Base-by-base conservation (phyloP, 1,140 invertebrate genomes). In the Chironomus striatipennis region DNA sequence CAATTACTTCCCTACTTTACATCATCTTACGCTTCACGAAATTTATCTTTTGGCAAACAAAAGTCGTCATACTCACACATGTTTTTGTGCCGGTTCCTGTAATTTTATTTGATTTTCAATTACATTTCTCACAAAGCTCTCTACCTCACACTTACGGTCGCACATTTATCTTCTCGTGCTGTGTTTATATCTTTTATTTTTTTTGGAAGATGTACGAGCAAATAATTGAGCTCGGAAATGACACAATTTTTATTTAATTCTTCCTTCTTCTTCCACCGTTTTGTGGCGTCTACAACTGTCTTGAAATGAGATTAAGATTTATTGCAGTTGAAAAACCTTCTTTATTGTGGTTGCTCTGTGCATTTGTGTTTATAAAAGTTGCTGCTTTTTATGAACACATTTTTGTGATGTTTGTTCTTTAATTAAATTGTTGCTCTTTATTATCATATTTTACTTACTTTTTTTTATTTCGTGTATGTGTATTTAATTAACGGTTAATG, bases 161-260 rank as follows among this genome's bases (percentile, higher is more conserved):
- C 47, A 57, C 47, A 57, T 57, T 57, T 57, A n/a, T 57, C n/a
- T 57, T 57, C 12, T n/a, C n/a, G 5, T 57, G 12, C 12, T 57
- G 43, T 47, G 15, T 12, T n/a, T 57, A 57, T 10, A 12, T n/a
- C 1, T 12, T 10, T 57, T 57, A 12, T 10, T 57, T n/a, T 57
- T 57, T 12, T 57, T n/a, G 12, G n/a, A 57, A 57, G 47, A 57
- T 57, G 12, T n/a, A 57, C n/a, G 47, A 57, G 47, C 47, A 57
- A 57, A 57, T 57, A 57, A 57, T 57, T 57, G 47, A 57, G 47
- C 47, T 57, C 47, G 47, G 47, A 57, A 57, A 57, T 57, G 47
- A 57, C 47, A 57, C 47, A 57, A 57, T 57, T 57, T 15, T 57
- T 57, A 12, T 57, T 57, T 57, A n/a, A 57, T 57, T 57, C n/a